A percentile compares a stretch with the other conserved stretches of the same genome.
phyloP scores from a whole-genome alignment of 2,888 invertebrate genomes.

The Cryptus armator region DNA sequence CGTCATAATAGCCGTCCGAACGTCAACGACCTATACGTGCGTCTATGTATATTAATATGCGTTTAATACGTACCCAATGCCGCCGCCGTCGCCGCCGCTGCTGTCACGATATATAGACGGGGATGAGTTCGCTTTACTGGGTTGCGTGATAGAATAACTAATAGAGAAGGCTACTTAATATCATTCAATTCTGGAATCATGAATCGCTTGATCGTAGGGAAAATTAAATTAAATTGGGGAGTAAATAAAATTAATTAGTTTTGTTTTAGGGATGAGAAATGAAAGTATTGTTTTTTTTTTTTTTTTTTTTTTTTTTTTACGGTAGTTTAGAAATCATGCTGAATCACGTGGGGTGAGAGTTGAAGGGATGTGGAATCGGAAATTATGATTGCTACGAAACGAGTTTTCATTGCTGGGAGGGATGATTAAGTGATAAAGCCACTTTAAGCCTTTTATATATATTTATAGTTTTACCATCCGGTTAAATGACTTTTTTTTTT shows the following conservation, averaged over 20 bases:
- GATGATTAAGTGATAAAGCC: too few species aligned
- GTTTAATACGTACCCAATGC: conserved; percentile 61
- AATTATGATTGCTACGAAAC: not conserved
- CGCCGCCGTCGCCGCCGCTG: not conserved
- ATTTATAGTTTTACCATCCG: too few species aligned
- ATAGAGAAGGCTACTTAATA: not conserved
- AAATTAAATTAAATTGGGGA: not conserved
- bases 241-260: not conserved
- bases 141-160: not conserved
- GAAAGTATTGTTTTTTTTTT: not conserved
- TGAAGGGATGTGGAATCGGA: not conserved
- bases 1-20: conserved; percentile 63
- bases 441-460: too few species aligned
- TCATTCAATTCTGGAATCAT: not conserved
- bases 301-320: conserved; percentile 4
- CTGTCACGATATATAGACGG: not conserved
- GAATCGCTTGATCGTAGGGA: not conserved
- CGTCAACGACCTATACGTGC: conserved; percentile 60
- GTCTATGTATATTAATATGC: conserved; percentile 62
- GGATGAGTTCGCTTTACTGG: not conserved
- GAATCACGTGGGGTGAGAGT: conserved; percentile 5
- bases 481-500: too few species aligned
- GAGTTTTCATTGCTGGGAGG: not conserved
- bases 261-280: not conserved
- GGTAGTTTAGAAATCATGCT: conserved; percentile 17